Evolutionary conservation across 2,888 invertebrate genomes (phyloP).

Genomic region (Pharmacophagus antenor): DNA sequence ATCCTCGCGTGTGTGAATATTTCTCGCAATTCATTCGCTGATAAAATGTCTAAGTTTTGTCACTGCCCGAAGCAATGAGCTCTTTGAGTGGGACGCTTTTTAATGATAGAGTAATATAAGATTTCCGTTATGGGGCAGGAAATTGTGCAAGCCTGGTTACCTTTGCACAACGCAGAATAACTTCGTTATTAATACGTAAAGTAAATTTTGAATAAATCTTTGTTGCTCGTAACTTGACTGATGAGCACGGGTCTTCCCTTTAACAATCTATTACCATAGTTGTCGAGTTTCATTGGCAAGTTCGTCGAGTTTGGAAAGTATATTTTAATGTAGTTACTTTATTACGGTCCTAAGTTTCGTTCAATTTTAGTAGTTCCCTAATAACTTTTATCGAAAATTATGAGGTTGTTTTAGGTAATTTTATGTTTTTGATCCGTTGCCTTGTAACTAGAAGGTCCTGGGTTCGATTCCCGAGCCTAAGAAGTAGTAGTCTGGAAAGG

Average conservation of each 20-base stretch:
- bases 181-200: constrained; percentile 8
- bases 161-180: constrained; percentile 2
- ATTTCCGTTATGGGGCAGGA: constrained; percentile 17
- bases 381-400: neutral
- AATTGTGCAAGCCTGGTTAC: constrained; percentile 15
- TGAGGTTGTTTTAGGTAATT: too few species aligned
- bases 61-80: constrained; percentile 7
- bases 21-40: constrained; percentile 29
- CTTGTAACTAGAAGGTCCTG: neutral
- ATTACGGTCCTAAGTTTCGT: neutral
- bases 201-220: neutral
- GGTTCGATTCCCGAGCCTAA: too few species aligned
- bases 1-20: constrained; percentile 18
- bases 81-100: constrained; percentile 13
- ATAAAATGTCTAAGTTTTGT: constrained; percentile 16
- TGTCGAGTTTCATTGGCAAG: neutral
- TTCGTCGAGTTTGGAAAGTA: neutral
- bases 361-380: neutral
- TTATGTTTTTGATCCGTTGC: too few species aligned
- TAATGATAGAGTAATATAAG: constrained; percentile 18
- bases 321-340: neutral
- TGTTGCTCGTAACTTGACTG: neutral
- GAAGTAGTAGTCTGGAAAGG: too few species aligned
- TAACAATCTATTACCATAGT: neutral
- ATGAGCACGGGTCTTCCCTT: neutral